phyloP scores from a whole-genome alignment of 2,888 invertebrate species.

The Stomorhina lunata region DNA sequence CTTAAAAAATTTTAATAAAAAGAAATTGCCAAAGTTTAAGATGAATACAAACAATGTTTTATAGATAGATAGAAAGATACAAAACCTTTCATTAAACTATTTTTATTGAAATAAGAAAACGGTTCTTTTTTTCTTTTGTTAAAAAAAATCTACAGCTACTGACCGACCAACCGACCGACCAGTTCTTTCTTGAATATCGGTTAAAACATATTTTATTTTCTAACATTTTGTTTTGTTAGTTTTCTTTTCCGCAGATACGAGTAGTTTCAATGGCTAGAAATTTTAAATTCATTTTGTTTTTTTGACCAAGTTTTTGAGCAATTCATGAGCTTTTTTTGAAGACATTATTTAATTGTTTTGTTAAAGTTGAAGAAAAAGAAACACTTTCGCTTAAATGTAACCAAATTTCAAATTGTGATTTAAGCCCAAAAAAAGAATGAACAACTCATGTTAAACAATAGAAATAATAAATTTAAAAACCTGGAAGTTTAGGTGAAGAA shows the following conservation, averaged over 20 bases:
- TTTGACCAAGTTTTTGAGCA: conserved; percentile 29
- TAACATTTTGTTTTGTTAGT: conserved; percentile 24
- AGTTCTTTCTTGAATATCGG: neutral
- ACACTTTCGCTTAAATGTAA: conserved; percentile 60
- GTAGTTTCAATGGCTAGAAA: neutral
- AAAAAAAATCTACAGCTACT: neutral
- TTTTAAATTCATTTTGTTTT: conserved; percentile 16
- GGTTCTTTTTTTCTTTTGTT: conserved; percentile 69
- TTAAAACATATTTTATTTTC: conserved; percentile 57
- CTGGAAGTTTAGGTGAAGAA: neutral
- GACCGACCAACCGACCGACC: neutral
- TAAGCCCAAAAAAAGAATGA: neutral
- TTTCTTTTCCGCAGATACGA: neutral
- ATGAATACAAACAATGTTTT: neutral
- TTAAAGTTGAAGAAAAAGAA: conserved; percentile 41
- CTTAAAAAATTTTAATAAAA: neutral
- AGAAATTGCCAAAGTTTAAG: conserved; percentile 12
- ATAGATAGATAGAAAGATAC: neutral
- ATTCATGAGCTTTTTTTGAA: neutral
- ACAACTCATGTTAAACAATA: conserved; percentile 18
- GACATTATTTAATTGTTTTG: conserved; percentile 55
- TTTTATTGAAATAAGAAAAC: conserved; percentile 71
- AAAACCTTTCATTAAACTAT: conserved; percentile 36
- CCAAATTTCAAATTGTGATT: conserved; percentile 23
- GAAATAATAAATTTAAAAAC: neutral